Evolutionary conservation across 2,797 vertebrate species (phyloP), one percentile per base, ranked within the genome.

Genomic region (Smutsia temminckii): DNA sequence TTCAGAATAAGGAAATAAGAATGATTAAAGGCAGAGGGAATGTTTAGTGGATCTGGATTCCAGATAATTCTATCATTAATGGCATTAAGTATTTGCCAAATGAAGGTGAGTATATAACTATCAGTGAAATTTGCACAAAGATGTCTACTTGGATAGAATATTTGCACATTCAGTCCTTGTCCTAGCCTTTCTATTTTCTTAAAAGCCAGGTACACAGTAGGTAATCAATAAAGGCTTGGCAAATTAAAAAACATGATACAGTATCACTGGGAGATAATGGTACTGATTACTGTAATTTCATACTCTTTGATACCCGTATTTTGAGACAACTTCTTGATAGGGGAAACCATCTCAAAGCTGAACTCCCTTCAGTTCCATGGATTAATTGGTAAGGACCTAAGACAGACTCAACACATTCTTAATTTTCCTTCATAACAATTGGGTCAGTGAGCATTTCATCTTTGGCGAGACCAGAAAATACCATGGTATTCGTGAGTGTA

Each of bases 381-480:
- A 61, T 57, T 32, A 46, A 18, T 53, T 49, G 25, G 29, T 37
- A 78, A 92, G 29, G 46, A 68, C 6, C 32, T 27, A 64, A 74
- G 25, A 71, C 13, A 86, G 49, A 86, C 16, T 61, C 40, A 61
- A 64, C 32, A 55, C 8, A 29, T 46, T 34, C 10, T 27, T 83
- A 83, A 91, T 63, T 91, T 95, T 78, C 8, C 55, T 59, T 80
- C 8, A 63, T 71, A 85, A 64, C 25, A 57, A 53, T 21, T 83
- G 42, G 17, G 5, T 13, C 4, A 40, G 10, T 49, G 69, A 68
- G n/a, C 34, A 74, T 72, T 32, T 74, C 29, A 75, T 64, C 80
- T 77, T 72, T 89, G 46, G 34, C 49, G 32, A 91, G 7, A 14
- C 23, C 59, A 77, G 79, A 91, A 94, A 89, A 72, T 81, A 91